Percentiles rank a stretch among this genome's conserved stretches.
Conservation (phyloP, 1,140 invertebrate species). For the Zophobas morio region DNA sequence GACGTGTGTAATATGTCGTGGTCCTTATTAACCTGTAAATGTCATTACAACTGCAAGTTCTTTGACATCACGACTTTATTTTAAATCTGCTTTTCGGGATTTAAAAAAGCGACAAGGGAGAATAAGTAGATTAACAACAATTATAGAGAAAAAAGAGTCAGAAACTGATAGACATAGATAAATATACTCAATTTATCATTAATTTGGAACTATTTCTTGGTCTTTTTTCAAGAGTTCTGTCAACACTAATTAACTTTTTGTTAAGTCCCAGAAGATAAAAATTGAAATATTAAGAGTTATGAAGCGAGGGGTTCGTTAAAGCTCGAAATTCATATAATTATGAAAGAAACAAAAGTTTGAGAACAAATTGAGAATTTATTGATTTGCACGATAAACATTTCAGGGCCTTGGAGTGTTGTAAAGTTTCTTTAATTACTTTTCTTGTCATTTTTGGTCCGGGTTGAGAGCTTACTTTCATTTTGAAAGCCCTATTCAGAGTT, state of each 20-base stretch:
- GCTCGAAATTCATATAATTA: background rate
- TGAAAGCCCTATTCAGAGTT: constrained; percentile 42
- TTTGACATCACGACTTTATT: constrained; percentile 33
- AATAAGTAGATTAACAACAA: no score
- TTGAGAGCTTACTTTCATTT: constrained; percentile 40
- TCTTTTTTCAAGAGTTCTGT: no score
- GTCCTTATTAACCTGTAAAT: constrained; percentile 38
- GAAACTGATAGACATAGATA: no score
- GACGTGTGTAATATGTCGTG: constrained; percentile 33
- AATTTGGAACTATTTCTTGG: no score
- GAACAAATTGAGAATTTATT: constrained; percentile 34
- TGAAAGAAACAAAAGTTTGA: constrained; percentile 40
- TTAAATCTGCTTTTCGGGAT: constrained; percentile 5
- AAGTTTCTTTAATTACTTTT: constrained; percentile 47
- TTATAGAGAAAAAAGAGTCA: no score
- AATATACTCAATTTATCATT: no score
- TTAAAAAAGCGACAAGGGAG: background rate
- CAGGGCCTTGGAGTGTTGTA: constrained; percentile 31
- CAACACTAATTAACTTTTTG: no score
- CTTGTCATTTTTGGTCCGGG: constrained; percentile 32
- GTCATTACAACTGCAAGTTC: constrained; percentile 31
- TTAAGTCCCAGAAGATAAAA: background rate
- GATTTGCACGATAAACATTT: constrained; percentile 41
- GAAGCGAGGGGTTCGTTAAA: background rate
- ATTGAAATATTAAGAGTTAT: no score